Conservation (phyloP, 2,797 vertebrate species). For the Coregonus ussuriensis region DNA sequence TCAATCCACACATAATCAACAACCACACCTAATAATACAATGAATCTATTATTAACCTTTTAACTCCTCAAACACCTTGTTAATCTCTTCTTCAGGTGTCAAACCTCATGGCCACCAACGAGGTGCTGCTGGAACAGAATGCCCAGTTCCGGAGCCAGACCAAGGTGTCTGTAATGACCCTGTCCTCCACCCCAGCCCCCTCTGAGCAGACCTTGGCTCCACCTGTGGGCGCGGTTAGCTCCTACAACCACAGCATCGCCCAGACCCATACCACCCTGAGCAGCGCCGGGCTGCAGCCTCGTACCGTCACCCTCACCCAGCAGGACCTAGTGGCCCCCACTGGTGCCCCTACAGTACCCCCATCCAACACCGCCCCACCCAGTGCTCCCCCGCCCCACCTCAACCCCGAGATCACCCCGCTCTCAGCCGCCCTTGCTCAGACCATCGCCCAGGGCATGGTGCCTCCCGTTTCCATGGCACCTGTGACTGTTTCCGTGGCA, state of each 20-base stretch:
- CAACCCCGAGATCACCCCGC: slow-evolving; percentile 92
- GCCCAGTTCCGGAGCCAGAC: slow-evolving; percentile 95
- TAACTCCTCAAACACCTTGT: background rate
- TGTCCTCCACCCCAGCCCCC: slow-evolving; percentile 87
- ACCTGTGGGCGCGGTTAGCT: slow-evolving; percentile 88
- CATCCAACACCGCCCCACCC: slow-evolving; percentile 82
- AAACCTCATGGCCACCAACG: slow-evolving; percentile 94
- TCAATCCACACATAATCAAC: too few relatives aligned
- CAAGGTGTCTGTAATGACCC: slow-evolving; percentile 86
- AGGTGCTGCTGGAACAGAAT: slow-evolving; percentile 97
- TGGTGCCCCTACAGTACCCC: slow-evolving; percentile 82
- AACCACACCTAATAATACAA: background rate
- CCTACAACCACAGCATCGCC: slow-evolving; percentile 96
- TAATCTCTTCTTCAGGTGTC: slow-evolving; percentile 77
- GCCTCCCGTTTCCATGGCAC: slow-evolving; percentile 94
- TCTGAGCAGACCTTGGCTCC: slow-evolving; percentile 89
- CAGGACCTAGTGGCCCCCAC: slow-evolving; percentile 89
- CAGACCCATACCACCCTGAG: slow-evolving; percentile 98
- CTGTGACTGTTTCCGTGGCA: slow-evolving; percentile 92
- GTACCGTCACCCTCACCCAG: slow-evolving; percentile 88
- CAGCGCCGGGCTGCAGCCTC: slow-evolving; percentile 91
- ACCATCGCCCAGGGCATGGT: slow-evolving; percentile 97
- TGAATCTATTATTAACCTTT: background rate
- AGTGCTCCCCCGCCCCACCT: slow-evolving; percentile 83
- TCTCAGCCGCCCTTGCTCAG: slow-evolving; percentile 92